Evolutionary conservation across 1,140 invertebrate species (phyloP).

Genomic region (Drosophila nigrodunni): DNA sequence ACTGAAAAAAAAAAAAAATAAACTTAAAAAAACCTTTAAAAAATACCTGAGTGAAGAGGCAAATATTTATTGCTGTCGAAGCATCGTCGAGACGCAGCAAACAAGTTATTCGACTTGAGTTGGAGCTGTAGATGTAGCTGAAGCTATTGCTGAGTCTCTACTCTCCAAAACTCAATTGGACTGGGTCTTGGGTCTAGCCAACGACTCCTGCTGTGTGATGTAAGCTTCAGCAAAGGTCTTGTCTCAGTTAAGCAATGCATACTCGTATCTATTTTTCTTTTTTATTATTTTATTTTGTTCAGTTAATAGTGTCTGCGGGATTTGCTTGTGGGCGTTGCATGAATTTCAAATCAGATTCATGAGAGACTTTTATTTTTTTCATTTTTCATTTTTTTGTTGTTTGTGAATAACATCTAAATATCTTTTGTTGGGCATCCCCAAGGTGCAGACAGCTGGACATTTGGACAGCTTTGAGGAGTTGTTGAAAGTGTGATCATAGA

Average conservation of each 20-base stretch:
- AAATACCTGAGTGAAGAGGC: slow-evolving; percentile 63
- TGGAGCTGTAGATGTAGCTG: background rate
- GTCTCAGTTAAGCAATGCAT: slow-evolving; percentile 35
- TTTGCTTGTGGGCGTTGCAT: slow-evolving; percentile 26
- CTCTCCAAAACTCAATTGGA: slow-evolving; percentile 20
- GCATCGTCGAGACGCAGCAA: slow-evolving; percentile 46
- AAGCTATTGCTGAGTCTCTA: slow-evolving; percentile 23
- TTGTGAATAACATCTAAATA: slow-evolving; percentile 17
- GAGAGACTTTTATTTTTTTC: background rate
- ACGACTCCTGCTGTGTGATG: slow-evolving; percentile 70
- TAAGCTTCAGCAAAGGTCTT: slow-evolving; percentile 58
- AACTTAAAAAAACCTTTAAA: slow-evolving; percentile 19
- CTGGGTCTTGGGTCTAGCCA: slow-evolving; percentile 28
- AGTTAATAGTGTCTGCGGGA: background rate
- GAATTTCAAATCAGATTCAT: slow-evolving; percentile 31
- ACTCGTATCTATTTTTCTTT: background rate
- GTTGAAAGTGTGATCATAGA: slow-evolving; percentile 37
- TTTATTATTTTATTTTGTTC: background rate
- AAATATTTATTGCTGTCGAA: slow-evolving; percentile 75
- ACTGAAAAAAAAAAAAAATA: slow-evolving; percentile 24
- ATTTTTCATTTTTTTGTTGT: background rate
- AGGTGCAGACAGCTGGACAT: slow-evolving; percentile 19
- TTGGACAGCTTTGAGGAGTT: background rate
- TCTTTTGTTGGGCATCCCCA: slow-evolving; percentile 27
- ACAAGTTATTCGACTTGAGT: slow-evolving; percentile 56